These are phyloP conservation scores for Ceratina australensis DNA, from an alignment of 1,140 invertebrate species.

Conservation along the genomic window DNA sequence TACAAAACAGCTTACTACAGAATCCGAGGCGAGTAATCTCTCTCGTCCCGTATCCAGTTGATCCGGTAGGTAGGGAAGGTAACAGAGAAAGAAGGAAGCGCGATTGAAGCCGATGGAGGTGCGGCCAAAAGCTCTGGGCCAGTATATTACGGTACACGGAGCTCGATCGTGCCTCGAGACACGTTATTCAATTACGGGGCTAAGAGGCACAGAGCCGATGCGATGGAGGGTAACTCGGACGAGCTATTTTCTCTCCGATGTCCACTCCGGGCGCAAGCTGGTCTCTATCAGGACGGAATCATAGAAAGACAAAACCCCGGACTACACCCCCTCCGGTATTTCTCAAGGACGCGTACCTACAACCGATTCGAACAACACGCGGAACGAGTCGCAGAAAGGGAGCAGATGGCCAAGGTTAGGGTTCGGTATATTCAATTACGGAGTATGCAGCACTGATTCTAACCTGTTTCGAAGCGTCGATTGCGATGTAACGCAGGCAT, in stretches of 20 bases:
- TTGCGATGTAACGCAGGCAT: conserved; percentile 46
- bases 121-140: conserved; percentile 49
- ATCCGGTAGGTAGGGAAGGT: conserved; percentile 13
- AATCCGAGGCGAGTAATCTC: conserved; percentile 43
- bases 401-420: conserved; percentile 51
- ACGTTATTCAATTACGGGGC: conserved; percentile 74
- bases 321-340: conserved; percentile 28
- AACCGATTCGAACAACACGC: conserved; percentile 4
- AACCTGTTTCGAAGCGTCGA: conserved; percentile 65
- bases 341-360: background rate
- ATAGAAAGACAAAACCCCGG: conserved; percentile 71
- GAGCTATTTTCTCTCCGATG: conserved; percentile 56
- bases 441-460: conserved; percentile 67
- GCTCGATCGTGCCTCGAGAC: conserved; percentile 64
- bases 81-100: conserved; percentile 33
- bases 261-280: conserved; percentile 43
- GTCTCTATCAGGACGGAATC: conserved; percentile 56
- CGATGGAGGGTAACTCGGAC: conserved; percentile 62
- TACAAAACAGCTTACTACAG: conserved; percentile 31
- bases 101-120: conserved; percentile 53
- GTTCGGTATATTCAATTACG: conserved; percentile 75
- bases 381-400: conserved; percentile 7
- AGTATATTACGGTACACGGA: conserved; percentile 66
- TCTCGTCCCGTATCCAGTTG: conserved; percentile 43
- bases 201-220: conserved; percentile 69